Evolutionary conservation across 2,113 vertebrate genomes (phyloP), one percentile per base, ranked within the genome.

Genomic region (Corythoichthys intestinalis): DNA sequence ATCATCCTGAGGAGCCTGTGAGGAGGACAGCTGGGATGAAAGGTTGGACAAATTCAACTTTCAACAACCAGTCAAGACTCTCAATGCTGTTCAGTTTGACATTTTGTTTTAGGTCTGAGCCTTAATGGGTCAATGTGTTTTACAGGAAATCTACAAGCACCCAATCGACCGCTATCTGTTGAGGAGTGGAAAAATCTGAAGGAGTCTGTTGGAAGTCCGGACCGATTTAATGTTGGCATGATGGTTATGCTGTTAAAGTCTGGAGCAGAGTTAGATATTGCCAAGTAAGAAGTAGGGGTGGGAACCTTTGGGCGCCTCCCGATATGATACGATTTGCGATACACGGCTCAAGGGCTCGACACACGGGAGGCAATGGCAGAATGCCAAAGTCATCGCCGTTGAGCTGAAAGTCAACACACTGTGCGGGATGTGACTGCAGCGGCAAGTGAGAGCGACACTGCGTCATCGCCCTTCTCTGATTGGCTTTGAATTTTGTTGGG

Each of bases 101-200:
- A 6, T 44, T 44, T 44, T 44, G 41, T 44, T 44, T 44, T 44
- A 4, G 6, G 3, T 44, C 41, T 44, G 41, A 44, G 20, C 20
- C 41, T 4, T 44, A 1, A 44, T 44, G 41, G 14, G 37, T 37
- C 39, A 15, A 35, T 6, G 13, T 38, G 48, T 56, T 34, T 39
- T 17, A 49, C 48, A 89, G 88, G 6, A 37, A 87, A 2, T 52
- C 0, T 53, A 83, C 34, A 73, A 28, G 68, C 93, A 75, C 96
- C 95, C 39, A 83, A 88, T 46, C 89, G 73, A 38, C 95, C 95
- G 2, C 86, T 98, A 52, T 87, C 80, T 69, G 52, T 75, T 38
- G 80, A 89, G 1, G 93, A 95, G 35, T 99, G 97, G 97, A 89
- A 71, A 61, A 85, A 85, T 37, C 73, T 96, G 41, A 92, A 82